These are phyloP conservation scores for Eupithecia pulchellata DNA, from an alignment of 2,888 invertebrate species.

Conservation along the genomic window DNA sequence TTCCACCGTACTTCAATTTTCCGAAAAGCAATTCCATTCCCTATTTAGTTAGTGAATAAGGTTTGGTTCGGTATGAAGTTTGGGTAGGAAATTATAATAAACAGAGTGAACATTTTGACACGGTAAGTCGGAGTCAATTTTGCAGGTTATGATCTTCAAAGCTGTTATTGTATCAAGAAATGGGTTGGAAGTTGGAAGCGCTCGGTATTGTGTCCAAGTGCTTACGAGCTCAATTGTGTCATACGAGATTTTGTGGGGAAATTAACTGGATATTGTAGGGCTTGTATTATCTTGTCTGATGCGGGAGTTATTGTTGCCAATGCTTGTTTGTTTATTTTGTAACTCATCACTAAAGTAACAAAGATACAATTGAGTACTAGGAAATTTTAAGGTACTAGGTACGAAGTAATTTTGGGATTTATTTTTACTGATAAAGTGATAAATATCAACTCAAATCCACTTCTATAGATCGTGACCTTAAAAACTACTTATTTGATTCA, in stretches of 20 bases:
- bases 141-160: constrained; percentile 48
- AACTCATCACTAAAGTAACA: not conserved
- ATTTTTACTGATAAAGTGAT: not conserved
- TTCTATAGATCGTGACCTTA: not conserved
- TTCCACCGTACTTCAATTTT: constrained; percentile 18
- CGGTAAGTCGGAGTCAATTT: constrained; percentile 49
- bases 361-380: not conserved
- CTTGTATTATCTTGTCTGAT: not conserved
- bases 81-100: constrained; percentile 43
- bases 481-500: not conserved
- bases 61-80: constrained; percentile 17
- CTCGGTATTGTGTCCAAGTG: constrained; percentile 32
- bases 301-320: not conserved
- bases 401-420: not conserved
- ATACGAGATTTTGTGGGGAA: constrained; percentile 23
- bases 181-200: constrained; percentile 55
- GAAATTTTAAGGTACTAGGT: not conserved
- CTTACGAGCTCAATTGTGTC: constrained; percentile 5
- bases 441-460: not conserved
- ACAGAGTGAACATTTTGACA: constrained; percentile 49
- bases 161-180: constrained; percentile 49
- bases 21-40: constrained; percentile 13
- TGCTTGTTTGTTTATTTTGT: not conserved
- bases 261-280: constrained; percentile 4
- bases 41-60: constrained; percentile 11